These are phyloP conservation scores for Urocynchramus pylzowi DNA, from an alignment of 2,113 vertebrate species.

Conservation along the genomic window DNA sequence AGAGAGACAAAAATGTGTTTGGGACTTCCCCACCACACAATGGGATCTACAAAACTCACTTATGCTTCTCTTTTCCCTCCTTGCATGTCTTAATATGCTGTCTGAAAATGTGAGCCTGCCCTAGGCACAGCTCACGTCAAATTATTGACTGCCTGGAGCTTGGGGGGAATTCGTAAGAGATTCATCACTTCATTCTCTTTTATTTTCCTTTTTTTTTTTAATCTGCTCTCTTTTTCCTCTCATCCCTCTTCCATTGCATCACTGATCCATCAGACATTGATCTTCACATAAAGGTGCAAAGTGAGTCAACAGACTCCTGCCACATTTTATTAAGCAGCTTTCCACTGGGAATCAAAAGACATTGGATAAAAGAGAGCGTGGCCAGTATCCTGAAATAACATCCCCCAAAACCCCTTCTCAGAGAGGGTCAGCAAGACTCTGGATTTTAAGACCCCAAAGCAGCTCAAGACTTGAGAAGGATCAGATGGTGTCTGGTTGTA, in stretches of 20 bases:
- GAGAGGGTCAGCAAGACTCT: neutral
- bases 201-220: neutral
- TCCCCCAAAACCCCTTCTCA: neutral
- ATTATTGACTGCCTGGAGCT: neutral
- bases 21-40: neutral
- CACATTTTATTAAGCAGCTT: neutral
- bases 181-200: neutral
- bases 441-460: rapidly evolving
- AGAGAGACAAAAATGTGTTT: neutral
- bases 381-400: neutral
- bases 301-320: neutral
- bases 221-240: neutral
- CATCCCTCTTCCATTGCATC: neutral
- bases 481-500: neutral
- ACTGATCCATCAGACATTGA: neutral
- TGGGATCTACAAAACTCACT: neutral
- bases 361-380: neutral
- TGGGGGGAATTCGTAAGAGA: neutral
- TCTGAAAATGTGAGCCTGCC: neutral
- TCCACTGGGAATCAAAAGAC: neutral
- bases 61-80: neutral
- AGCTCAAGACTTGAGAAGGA: neutral
- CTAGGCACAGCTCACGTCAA: neutral
- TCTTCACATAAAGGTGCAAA: neutral
- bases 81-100: neutral